Conservation (phyloP, 2,113 vertebrate genomes). For the Calidris pugnax region DNA sequence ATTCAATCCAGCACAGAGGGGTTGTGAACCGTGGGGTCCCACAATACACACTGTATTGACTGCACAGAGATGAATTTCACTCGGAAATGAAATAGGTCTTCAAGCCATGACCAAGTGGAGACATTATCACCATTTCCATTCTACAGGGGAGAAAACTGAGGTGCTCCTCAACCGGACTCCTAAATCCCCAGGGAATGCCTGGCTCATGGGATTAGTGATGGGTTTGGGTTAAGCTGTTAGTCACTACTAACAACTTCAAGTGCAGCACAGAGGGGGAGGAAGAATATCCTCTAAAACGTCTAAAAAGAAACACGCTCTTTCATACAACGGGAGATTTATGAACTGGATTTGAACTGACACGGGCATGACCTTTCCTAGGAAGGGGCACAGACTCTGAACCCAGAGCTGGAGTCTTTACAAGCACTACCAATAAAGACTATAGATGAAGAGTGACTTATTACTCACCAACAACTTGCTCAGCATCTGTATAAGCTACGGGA, state of each 20-base stretch:
- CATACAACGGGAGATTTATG: slow-evolving; percentile 5
- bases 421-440: not conserved
- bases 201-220: not conserved
- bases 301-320: not conserved
- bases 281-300: not conserved
- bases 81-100: not conserved
- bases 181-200: not conserved
- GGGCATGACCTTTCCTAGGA: slow-evolving; percentile 17
- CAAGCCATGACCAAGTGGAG: not conserved
- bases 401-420: slow-evolving; percentile 21
- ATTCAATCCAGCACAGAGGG: not conserved
- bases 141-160: not conserved
- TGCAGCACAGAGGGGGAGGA: not conserved
- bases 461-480: slow-evolving; percentile 31
- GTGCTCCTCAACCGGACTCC: not conserved
- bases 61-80: not conserved
- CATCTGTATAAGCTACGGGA: slow-evolving; percentile 26
- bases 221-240: not conserved
- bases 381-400: not conserved
- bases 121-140: not conserved
- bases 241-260: not conserved
- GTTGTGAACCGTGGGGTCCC: not conserved
- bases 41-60: not conserved
- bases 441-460: slow-evolving; percentile 50
- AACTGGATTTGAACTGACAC: slow-evolving; percentile 45